Percentiles rank a stretch among this genome's conserved stretches.
Conservation (phyloP, 2,888 invertebrate genomes). For the Drosophila leonis region DNA sequence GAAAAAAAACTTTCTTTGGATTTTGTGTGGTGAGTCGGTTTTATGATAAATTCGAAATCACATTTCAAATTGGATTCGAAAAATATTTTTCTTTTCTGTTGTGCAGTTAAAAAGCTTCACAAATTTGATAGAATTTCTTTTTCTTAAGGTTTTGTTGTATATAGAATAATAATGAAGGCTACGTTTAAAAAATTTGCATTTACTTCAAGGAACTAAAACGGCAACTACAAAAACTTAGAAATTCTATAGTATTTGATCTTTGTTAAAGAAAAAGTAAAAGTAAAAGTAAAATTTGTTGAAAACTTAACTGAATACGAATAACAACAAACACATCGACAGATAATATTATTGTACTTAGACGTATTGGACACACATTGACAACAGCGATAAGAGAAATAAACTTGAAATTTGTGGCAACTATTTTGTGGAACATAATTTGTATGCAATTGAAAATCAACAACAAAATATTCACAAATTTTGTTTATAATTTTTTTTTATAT, state of each 20-base stretch:
- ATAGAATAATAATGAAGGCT: conserved; percentile 3
- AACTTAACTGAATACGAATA: conserved; percentile 31
- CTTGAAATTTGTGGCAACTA: conserved; percentile 53
- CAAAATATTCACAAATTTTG: conserved; percentile 55
- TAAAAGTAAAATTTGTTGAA: neutral
- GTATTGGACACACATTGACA: conserved; percentile 57
- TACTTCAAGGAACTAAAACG: conserved; percentile 20
- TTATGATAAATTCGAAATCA: conserved; percentile 23
- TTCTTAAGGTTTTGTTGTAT: neutral
- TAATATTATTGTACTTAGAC: conserved; percentile 30
- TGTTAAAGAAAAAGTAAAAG: conserved; percentile 6
- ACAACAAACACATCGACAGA: conserved; percentile 43
- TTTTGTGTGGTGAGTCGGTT: conserved; percentile 85
- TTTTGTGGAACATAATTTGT: conserved; percentile 64
- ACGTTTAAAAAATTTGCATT: conserved; percentile 22
- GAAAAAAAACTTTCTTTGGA: conserved; percentile 49
- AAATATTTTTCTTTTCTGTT: neutral
- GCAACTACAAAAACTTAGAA: conserved; percentile 28
- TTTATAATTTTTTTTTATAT: conserved; percentile 29
- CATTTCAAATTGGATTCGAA: neutral
- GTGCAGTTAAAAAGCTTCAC: conserved; percentile 60
- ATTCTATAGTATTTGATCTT: conserved; percentile 21
- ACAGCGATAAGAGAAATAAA: conserved; percentile 64
- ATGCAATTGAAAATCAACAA: conserved; percentile 75
- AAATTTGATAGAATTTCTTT: neutral